Conservation (phyloP, 2,888 invertebrate genomes). For the Sialis fuliginosa region DNA sequence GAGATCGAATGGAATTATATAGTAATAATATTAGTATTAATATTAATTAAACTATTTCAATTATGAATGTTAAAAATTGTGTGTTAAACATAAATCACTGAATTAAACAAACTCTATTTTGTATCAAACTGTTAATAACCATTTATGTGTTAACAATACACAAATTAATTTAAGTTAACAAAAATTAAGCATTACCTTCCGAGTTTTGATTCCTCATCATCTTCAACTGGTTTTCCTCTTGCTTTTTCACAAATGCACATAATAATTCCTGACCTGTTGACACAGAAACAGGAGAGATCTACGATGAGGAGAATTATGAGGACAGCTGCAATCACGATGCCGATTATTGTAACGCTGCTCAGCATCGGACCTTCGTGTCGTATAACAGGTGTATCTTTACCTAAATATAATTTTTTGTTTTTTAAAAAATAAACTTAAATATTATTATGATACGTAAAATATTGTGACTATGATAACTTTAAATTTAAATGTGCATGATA, state of each 20-base stretch:
- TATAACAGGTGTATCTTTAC: conserved; percentile 14
- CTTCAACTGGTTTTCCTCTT: conserved; percentile 40
- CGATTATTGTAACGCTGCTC: conserved; percentile 63
- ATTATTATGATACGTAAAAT: too few relatives aligned
- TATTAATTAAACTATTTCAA: too few relatives aligned
- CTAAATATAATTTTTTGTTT: conserved; percentile 10
- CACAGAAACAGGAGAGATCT: conserved; percentile 63
- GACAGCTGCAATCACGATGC: conserved; percentile 68
- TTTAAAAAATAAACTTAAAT: not conserved
- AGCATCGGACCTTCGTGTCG: conserved; percentile 31
- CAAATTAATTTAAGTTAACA: too few relatives aligned
- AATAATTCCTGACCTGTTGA: conserved; percentile 45
- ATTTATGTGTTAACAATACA: too few relatives aligned
- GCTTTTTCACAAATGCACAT: conserved; percentile 45
- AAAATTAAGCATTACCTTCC: conserved; percentile 46
- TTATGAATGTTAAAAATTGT: too few relatives aligned
- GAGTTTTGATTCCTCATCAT: conserved; percentile 67
- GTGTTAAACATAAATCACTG: too few relatives aligned
- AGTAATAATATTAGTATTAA: too few relatives aligned
- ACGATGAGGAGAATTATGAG: conserved; percentile 64
- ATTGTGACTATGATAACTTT: too few relatives aligned
- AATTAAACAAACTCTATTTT: too few relatives aligned
- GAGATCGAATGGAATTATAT: too few relatives aligned
- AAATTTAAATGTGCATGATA: too few relatives aligned
- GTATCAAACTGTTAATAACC: too few relatives aligned